These are phyloP conservation scores for Xanthostigma xanthostigma DNA, from an alignment of 2,888 invertebrate species.

Conservation along the genomic window DNA sequence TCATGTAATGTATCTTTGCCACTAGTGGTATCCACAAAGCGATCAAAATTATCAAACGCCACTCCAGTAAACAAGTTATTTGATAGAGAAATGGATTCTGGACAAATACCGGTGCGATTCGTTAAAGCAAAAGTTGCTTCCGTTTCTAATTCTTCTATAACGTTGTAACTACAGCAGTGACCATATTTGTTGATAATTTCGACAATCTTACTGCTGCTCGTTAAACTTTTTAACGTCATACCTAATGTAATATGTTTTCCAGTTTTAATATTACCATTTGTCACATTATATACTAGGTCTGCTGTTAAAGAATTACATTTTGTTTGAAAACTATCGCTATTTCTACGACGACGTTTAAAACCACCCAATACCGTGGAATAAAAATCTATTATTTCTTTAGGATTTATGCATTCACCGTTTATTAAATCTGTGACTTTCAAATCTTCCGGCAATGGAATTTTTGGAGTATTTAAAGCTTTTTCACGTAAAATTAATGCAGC, in stretches of 20 bases:
- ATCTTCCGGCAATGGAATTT: neutral
- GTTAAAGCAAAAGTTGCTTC: conserved; percentile 16
- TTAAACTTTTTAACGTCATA: conserved; percentile 19
- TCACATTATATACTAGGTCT: conserved; percentile 14
- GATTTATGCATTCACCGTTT: conserved; percentile 12
- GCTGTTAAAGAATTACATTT: conserved; percentile 8
- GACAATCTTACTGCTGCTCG: conserved; percentile 18
- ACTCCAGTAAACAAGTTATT: conserved; percentile 15
- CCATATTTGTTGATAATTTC: conserved; percentile 20
- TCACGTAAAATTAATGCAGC: neutral
- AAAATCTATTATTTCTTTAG: conserved; percentile 8
- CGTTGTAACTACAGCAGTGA: conserved; percentile 18
- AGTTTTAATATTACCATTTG: conserved; percentile 16
- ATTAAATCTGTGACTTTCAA: conserved; percentile 7
- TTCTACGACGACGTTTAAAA: conserved; percentile 7
- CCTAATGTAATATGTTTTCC: conserved; percentile 18
- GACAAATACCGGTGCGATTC: conserved; percentile 13
- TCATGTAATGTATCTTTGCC: too few relatives aligned
- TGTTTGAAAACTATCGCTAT: conserved; percentile 3
- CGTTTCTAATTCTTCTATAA: conserved; percentile 22
- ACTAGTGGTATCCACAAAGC: conserved; percentile 19
- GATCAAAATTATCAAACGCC: conserved; percentile 19
- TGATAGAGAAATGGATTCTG: conserved; percentile 12
- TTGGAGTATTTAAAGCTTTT: neutral
- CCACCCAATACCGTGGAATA: conserved; percentile 9